phyloP scores from a whole-genome alignment of 35 echinoderm and acorn worm genomes.

The Amphiura filiformis region DNA sequence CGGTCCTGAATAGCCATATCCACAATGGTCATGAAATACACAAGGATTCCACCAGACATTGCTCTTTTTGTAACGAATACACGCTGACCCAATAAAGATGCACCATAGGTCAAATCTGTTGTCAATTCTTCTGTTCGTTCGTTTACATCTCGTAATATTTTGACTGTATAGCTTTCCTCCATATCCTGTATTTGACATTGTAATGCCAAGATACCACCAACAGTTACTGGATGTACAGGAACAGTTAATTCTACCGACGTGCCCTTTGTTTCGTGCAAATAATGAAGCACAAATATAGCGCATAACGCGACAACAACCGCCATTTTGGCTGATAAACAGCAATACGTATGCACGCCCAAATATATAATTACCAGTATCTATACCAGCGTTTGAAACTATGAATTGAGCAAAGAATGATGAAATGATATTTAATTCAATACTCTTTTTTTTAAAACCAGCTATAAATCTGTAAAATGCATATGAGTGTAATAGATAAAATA shows the following conservation, averaged over 20 bases:
- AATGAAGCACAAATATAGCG: no score
- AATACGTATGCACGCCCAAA: no score
- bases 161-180: background rate
- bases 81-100: background rate
- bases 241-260: background rate
- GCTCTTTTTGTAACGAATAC: background rate
- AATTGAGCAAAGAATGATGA: no score
- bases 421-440: no score
- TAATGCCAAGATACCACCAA: background rate
- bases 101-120: background rate
- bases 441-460: no score
- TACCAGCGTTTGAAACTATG: no score
- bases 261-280: no score
- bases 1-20: background rate
- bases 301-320: no score
- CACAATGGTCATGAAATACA: background rate
- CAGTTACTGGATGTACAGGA: background rate
- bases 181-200: background rate
- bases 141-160: background rate
- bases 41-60: background rate
- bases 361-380: no score
- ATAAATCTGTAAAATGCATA: no score
- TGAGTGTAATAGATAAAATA: no score
- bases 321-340: no score
- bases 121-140: background rate